These are phyloP conservation scores for Melospiza georgiana DNA, from an alignment of 2,113 vertebrate genomes.

Conservation along the genomic window DNA sequence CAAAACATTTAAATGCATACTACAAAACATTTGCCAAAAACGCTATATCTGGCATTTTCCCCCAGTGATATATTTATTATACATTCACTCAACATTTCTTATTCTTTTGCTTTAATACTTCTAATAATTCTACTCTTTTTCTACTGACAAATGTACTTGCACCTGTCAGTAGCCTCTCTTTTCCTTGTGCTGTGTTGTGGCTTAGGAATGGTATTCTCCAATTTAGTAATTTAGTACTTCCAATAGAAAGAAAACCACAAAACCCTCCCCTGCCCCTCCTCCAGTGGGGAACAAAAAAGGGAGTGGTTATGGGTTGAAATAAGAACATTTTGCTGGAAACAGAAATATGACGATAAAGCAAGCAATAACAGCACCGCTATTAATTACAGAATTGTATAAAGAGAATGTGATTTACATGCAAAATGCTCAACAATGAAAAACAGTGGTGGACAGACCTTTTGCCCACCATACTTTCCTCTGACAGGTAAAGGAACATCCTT, in stretches of 20 bases:
- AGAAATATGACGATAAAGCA: neutral
- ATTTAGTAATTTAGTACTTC: neutral
- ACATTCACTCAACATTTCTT: neutral
- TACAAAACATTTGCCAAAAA: neutral
- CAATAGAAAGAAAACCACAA: neutral
- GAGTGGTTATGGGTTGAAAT: neutral
- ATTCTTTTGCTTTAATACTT: neutral
- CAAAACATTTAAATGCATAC: neutral
- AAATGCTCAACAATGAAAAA: neutral
- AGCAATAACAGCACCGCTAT: neutral
- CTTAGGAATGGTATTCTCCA: neutral
- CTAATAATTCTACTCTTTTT: neutral
- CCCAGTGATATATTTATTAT: neutral
- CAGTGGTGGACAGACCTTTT: neutral
- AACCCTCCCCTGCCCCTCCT: accelerated
- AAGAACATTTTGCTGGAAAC: neutral
- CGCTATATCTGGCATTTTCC: accelerated
- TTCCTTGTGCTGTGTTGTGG: accelerated
- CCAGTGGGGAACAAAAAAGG: neutral
- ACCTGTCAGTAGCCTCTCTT: neutral
- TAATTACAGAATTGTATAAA: neutral
- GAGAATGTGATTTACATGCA: neutral
- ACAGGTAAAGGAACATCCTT: neutral
- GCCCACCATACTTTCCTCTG: accelerated
- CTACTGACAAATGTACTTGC: neutral